Base-by-base conservation (phyloP, 2,113 vertebrate genomes). In the Thryonomys swinderianus region DNA sequence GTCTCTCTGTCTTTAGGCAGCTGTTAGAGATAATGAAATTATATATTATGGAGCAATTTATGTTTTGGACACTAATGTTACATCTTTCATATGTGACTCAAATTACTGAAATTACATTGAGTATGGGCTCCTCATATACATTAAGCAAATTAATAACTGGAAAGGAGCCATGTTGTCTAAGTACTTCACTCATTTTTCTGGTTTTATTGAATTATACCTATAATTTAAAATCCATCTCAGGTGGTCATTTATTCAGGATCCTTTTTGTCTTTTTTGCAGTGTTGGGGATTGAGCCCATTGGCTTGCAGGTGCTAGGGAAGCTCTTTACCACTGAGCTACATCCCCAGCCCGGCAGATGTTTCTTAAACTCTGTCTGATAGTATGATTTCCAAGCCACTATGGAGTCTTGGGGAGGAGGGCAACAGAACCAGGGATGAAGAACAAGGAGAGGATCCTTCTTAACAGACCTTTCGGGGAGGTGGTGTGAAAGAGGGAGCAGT, bases 81-180 rank as follows among this genome's bases (percentile, higher is more conserved):
- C 45, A 53, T 85, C 74, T 86, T 83, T 93, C 40, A 83, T 82
- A 32, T 57, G 27, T 91, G 66, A 53, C 45, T 92, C 37, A 53
- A 45, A 42, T 84, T 93, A n/a, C 42, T 90, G 64, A 85, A 96
- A 85, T 90, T 51, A 55, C 66, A 42, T 90, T 96, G 57, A 62
- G 30, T 66, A 21, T 91, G 66, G 27, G 20, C n/a, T 67, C 30
- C 25, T 67, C 32, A 84, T 5, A 69, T 84, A 57, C 13, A 69
- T 90, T 85, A 48, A 91, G 48, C 34, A 84, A 34, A 57, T 79
- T 90, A 59, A 71, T 89, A 71, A 51, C 27, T 66, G 17, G 80
- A 84, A 93, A 82, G 87, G 83, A 87, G 67, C 42, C 76, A 20
- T 78, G 13, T 74, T 95, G 71, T 94, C 66, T 89, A 59, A 93